phyloP scores from a whole-genome alignment of 2,888 invertebrate species.

The Callosobruchus maculatus region DNA sequence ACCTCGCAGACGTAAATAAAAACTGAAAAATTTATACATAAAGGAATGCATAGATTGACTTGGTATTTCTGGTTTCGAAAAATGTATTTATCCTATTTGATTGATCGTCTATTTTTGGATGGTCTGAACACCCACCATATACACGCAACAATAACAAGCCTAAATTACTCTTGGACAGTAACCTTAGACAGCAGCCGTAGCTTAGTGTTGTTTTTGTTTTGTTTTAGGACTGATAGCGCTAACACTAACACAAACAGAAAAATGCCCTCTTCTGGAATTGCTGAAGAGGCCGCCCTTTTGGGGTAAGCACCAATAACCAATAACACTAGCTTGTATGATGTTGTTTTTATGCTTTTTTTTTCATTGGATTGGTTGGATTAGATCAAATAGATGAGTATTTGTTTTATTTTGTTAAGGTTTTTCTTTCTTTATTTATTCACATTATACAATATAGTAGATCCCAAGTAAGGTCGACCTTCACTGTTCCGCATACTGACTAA shows the following conservation, averaged over 20 bases:
- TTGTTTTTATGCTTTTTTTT: not conserved
- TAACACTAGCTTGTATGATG: constrained; percentile 15
- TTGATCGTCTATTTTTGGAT: no score
- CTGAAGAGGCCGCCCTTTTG: constrained; percentile 84
- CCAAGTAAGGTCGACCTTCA: no score
- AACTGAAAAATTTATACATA: no score
- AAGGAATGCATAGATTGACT: no score
- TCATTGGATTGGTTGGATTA: not conserved
- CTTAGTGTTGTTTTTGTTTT: constrained; percentile 22
- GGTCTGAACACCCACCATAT: no score
- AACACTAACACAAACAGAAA: constrained; percentile 49
- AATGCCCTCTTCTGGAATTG: constrained; percentile 68
- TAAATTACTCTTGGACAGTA: constrained; percentile 3
- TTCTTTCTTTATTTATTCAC: no score
- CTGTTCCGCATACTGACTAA: no score
- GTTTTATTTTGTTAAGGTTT: not conserved
- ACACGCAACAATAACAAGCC: not conserved
- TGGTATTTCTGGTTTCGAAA: no score
- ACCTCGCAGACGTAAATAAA: no score
- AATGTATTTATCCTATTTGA: no score
- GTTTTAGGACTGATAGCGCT: constrained; percentile 46
- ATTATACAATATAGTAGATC: no score
- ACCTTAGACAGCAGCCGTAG: constrained; percentile 2
- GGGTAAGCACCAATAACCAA: constrained; percentile 63
- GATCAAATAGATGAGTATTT: not conserved